Conservation (phyloP, 1,140 invertebrate species). For the Lysiphlebus fabarum region DNA sequence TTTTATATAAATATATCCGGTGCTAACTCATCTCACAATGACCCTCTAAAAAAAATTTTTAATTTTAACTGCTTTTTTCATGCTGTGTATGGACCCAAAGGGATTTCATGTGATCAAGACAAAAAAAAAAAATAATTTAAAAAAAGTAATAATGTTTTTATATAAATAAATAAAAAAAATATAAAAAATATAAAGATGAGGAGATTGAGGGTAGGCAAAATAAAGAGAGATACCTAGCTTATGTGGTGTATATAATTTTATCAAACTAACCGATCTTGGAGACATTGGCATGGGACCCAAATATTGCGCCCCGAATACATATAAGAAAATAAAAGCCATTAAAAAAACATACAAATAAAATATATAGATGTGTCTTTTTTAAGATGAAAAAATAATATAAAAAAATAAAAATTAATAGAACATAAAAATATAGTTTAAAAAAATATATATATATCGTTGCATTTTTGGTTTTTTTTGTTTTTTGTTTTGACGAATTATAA, state of each 20-base stretch:
- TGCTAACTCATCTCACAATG: slow-evolving; percentile 40
- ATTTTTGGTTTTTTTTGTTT: too few relatives aligned
- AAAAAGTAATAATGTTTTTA: too few relatives aligned
- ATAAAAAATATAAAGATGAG: not conserved
- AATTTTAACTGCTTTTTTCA: slow-evolving; percentile 46
- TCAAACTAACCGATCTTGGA: slow-evolving; percentile 47
- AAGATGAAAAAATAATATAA: too few relatives aligned
- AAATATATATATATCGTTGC: not conserved
- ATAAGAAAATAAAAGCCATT: too few relatives aligned
- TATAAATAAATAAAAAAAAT: too few relatives aligned
- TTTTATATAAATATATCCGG: slow-evolving; percentile 11
- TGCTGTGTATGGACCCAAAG: too few relatives aligned
- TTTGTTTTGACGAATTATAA: slow-evolving; percentile 2
- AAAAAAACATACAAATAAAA: too few relatives aligned
- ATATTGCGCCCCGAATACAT: slow-evolving; percentile 27
- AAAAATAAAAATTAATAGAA: slow-evolving; percentile 3
- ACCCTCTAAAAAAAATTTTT: slow-evolving; percentile 45
- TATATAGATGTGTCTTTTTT: not conserved
- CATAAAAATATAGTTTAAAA: slow-evolving; percentile 5
- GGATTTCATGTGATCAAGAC: too few relatives aligned
- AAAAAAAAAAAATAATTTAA: too few relatives aligned
- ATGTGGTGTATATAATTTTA: slow-evolving; percentile 46
- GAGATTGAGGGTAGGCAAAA: too few relatives aligned
- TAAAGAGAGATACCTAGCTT: too few relatives aligned
- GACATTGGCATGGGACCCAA: slow-evolving; percentile 27